Conservation (phyloP, 2,888 invertebrate species). For the Machimus atricapillus region DNA sequence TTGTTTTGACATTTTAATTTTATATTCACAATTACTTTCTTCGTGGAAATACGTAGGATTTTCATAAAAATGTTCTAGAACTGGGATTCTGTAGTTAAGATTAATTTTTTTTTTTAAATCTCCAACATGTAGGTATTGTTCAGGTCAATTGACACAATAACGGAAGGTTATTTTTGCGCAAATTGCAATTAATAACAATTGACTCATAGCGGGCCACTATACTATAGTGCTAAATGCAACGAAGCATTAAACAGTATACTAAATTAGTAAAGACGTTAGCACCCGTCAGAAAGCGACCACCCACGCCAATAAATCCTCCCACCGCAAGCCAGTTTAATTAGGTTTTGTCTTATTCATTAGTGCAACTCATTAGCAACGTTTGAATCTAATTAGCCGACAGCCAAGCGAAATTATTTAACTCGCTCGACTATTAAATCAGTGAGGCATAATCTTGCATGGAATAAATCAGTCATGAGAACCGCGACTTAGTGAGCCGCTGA, state of each 20-base stretch:
- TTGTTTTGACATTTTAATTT: too few species aligned
- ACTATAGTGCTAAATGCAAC: background rate
- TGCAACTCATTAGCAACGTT: slow-evolving; percentile 2
- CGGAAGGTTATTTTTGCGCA: background rate
- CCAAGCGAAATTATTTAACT: background rate
- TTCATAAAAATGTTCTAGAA: too few species aligned
- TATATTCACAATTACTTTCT: too few species aligned
- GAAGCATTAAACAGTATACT: background rate
- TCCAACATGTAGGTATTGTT: too few species aligned
- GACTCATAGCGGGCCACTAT: background rate
- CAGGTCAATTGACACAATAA: too few species aligned
- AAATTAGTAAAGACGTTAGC: background rate
- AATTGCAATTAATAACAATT: background rate
- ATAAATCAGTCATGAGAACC: slow-evolving; percentile 24
- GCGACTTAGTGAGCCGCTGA: background rate
- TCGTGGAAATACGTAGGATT: too few species aligned
- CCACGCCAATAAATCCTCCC: background rate
- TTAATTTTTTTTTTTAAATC: too few species aligned
- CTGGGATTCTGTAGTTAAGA: too few species aligned
- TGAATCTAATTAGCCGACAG: slow-evolving; percentile 27
- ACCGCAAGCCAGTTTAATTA: background rate
- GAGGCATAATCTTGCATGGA: slow-evolving; percentile 29
- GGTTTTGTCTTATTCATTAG: slow-evolving; percentile 18
- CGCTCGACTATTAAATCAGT: slow-evolving; percentile 1
- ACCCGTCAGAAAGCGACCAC: background rate